Base-by-base conservation (phyloP, 2,113 vertebrate species). In the Chionis minor region DNA sequence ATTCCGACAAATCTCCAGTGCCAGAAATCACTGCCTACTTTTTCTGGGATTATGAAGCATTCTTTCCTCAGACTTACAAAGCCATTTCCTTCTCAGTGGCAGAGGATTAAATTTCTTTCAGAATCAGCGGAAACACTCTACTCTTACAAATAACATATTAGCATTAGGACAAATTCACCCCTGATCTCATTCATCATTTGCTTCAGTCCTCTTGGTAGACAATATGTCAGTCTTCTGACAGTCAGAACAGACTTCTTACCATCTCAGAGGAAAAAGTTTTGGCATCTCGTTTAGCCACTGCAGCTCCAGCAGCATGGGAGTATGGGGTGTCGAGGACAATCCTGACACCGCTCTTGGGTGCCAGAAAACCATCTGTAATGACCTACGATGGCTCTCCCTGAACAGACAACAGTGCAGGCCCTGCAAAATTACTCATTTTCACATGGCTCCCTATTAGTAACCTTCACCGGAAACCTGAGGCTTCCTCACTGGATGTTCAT, bases 41-140 rank as follows among this genome's bases (percentile, higher is more conserved):
- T 80, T 94, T 79, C 86, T 94, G 85, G 86, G 96, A 96, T 86
- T 94, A 94, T 91, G 96, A 94, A 78, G 79, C 94, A 97, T 87
- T 95, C 74, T 74, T 85, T 96, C 67, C 85, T 86, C 56, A 86
- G 87, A 40, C 71, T 93, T 71, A 96, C 58, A 95, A 82, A 85
- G 15, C 74, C 63, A 95, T 96, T 96, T 97, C 95, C 93, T 96
- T 97, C 93, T 96, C 90, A 96, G 87, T 77, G 73, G 94, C 87
- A 94, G 81, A 88, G 87, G 92, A 96, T 97, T 95, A 97, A 66
- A 93, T 96, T 94, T 89, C 95, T 96, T 95, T 94, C 94, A 85
- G 91, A 94, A 96, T 85, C 95, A 94, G 95, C 28, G 42, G 90
- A 97, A 96, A 86, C 94, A 89, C 58, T 78, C 71, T 77, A 63